These are phyloP conservation scores for Holothuria glaberrima DNA, from an alignment of 35 echinoderm and acorn worm genomes.

Conservation along the genomic window DNA sequence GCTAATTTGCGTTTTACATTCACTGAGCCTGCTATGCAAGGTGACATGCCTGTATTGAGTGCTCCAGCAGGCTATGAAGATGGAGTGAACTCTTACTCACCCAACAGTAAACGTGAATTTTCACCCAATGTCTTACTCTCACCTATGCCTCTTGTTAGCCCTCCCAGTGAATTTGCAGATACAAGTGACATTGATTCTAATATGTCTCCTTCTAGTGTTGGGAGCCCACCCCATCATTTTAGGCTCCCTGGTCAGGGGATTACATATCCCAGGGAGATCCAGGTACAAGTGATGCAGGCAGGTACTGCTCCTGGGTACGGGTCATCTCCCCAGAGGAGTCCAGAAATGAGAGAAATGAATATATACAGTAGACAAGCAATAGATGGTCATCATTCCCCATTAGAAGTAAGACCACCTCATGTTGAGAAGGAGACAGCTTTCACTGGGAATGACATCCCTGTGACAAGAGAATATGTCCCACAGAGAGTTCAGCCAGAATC, in stretches of 20 bases:
- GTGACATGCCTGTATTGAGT: constrained; percentile 72
- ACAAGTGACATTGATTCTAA: constrained; percentile 93
- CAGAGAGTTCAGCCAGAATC: neutral
- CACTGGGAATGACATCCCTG: neutral
- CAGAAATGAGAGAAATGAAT: constrained; percentile 55
- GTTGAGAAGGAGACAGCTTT: constrained; percentile 35
- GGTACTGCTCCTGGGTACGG: neutral
- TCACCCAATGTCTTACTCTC: constrained; percentile 43
- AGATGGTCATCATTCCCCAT: neutral
- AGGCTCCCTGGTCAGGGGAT: constrained; percentile 2
- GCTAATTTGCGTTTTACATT: constrained; percentile 48
- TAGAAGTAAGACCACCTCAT: neutral
- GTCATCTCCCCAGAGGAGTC: neutral
- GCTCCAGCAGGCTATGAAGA: constrained; percentile 82
- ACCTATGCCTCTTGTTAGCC: constrained; percentile 80
- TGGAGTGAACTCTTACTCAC: constrained; percentile 1
- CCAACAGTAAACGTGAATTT: constrained; percentile 15
- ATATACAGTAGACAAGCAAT: constrained; percentile 39
- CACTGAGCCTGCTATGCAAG: constrained; percentile 22
- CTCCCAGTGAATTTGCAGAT: constrained; percentile 96
- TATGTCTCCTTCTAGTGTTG: constrained; percentile 81
- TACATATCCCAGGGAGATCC: constrained; percentile 47
- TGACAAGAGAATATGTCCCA: neutral
- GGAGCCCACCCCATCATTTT: constrained; percentile 63
- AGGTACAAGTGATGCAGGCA: constrained; percentile 54